Conservation (phyloP, 2,113 vertebrate genomes). For the Todiramphus chloris region DNA sequence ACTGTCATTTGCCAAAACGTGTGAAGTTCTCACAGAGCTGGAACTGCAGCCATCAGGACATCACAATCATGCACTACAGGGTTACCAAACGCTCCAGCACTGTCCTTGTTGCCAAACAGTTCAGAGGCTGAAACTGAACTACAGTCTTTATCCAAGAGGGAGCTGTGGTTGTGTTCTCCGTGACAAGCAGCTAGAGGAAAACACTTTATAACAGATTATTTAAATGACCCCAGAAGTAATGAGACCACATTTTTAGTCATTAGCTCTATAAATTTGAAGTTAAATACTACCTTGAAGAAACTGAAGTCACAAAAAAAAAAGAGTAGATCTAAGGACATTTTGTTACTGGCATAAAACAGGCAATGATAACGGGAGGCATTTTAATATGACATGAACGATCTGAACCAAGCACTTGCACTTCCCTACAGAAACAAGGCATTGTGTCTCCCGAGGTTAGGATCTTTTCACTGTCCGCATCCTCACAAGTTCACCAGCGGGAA, state of each 20-base stretch:
- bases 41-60: neutral
- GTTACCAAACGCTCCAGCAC: neutral
- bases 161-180: neutral
- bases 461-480: neutral
- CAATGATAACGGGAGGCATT: neutral
- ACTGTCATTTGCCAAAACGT: neutral
- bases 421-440: neutral
- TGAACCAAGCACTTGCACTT: neutral
- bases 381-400: neutral
- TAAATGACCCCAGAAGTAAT: neutral
- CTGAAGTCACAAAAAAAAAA: neutral
- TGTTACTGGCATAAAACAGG: neutral
- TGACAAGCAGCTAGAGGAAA: neutral
- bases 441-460: neutral
- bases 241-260: neutral
- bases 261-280: neutral
- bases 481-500: neutral
- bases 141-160: neutral
- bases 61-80: neutral
- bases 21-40: neutral
- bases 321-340: neutral
- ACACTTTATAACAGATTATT: neutral
- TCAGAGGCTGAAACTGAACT: neutral
- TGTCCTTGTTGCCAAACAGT: neutral
- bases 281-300: neutral